Percentiles rank a stretch among this genome's conserved stretches.
Evolutionary conservation across 2,113 vertebrate species (phyloP).

Genomic region (Amphiprion ocellaris): DNA sequence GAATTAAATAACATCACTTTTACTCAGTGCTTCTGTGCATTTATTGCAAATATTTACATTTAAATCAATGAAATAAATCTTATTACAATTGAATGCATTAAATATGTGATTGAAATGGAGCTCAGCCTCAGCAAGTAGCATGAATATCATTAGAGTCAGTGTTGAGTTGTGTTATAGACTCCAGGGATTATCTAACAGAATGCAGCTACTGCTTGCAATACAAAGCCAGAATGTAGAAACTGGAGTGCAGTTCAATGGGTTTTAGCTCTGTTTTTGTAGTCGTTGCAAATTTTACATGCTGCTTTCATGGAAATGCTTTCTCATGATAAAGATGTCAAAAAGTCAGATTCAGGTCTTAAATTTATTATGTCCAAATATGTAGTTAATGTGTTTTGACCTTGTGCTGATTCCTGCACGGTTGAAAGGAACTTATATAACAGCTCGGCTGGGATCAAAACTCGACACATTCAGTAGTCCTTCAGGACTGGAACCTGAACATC

Average conservation of each 20-base stretch:
- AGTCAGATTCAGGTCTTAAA: too few species aligned
- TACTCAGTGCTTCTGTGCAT: not conserved
- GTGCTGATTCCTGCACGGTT: not conserved
- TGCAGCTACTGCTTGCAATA: not conserved
- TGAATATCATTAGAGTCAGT: not conserved
- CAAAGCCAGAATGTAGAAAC: not conserved
- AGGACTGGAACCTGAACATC: slow-evolving; percentile 29
- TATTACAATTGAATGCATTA: too few species aligned
- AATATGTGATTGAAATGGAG: not conserved
- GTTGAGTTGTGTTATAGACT: not conserved
- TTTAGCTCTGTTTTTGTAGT: not conserved
- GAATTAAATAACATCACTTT: too few species aligned
- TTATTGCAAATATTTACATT: not conserved
- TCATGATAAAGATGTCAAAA: too few species aligned
- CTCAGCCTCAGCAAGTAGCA: not conserved
- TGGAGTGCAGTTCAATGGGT: not conserved
- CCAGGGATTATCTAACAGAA: not conserved
- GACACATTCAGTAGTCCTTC: slow-evolving; percentile 46
- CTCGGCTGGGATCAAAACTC: slow-evolving; percentile 14
- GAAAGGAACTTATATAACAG: not conserved
- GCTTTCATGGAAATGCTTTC: not conserved
- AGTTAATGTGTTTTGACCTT: not conserved
- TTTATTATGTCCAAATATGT: too few species aligned
- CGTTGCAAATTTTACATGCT: not conserved
- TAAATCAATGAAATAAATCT: not conserved